phyloP scores from a whole-genome alignment of 2,113 vertebrate species.

The Brachypteracias leptosomus region DNA sequence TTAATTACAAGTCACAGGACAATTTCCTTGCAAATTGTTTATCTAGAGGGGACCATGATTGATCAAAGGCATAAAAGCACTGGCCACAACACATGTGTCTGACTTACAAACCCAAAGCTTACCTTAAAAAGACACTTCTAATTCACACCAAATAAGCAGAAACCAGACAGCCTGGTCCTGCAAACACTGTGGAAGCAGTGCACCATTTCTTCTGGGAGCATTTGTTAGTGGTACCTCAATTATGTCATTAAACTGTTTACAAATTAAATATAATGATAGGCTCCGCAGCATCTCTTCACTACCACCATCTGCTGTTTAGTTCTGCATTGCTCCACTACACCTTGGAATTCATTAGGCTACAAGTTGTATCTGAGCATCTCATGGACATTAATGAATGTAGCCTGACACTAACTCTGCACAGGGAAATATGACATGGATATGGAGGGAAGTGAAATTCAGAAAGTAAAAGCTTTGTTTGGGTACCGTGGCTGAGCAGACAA shows the following conservation, averaged over 20 bases:
- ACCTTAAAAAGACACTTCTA: background rate
- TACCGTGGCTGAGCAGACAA: fast-evolving
- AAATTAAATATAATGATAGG: background rate
- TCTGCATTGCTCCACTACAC: background rate
- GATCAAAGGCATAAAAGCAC: background rate
- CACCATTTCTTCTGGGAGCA: background rate
- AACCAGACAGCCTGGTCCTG: background rate
- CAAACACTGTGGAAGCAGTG: background rate
- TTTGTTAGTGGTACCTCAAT: background rate
- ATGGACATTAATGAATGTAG: background rate
- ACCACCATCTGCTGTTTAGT: background rate
- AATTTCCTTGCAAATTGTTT: background rate
- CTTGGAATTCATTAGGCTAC: background rate
- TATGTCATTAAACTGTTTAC: background rate
- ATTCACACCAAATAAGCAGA: background rate
- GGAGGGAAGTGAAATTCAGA: background rate
- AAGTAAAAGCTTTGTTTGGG: background rate
- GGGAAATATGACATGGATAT: background rate
- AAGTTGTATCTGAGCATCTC: background rate
- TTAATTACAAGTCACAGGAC: background rate
- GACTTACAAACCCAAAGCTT: background rate
- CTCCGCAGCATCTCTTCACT: background rate
- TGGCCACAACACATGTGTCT: background rate
- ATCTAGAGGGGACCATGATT: background rate
- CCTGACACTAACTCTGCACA: background rate